These are phyloP conservation scores for Cebus imitator DNA, from an alignment of 2,113 vertebrate genomes.

Conservation along the genomic window DNA sequence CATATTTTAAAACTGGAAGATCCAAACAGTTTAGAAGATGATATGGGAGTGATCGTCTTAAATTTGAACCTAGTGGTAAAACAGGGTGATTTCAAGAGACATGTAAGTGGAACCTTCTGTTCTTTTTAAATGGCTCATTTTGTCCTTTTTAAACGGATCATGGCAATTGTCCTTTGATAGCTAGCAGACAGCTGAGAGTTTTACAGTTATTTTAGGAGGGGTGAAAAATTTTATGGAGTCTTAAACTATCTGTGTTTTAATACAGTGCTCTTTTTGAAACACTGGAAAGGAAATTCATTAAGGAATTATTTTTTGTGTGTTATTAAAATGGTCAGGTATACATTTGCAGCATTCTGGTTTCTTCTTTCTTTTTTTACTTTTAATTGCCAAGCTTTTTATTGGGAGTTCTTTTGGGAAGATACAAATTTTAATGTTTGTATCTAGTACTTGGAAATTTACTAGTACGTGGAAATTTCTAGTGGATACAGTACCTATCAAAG, in stretches of 20 bases:
- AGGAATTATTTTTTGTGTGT: not conserved
- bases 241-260: not conserved
- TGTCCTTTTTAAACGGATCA: not conserved
- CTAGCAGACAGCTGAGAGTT: not conserved
- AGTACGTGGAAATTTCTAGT: not conserved
- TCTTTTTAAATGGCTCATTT: not conserved
- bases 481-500: not conserved
- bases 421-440: not conserved
- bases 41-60: constrained; percentile 94
- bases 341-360: not conserved
- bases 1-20: constrained; percentile 90
- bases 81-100: constrained; percentile 92
- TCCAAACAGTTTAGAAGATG: constrained; percentile 93
- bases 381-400: not conserved
- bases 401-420: not conserved
- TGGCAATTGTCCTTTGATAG: not conserved
- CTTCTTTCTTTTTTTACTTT: not conserved
- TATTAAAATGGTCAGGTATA: not conserved
- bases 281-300: not conserved
- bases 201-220: not conserved
- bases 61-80: constrained; percentile 90
- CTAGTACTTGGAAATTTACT: not conserved
- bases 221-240: not conserved
- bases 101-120: constrained; percentile 80
- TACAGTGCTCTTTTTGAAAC: not conserved